phyloP scores from a whole-genome alignment of 2,113 vertebrate genomes.

The Nesogale talazaci region DNA sequence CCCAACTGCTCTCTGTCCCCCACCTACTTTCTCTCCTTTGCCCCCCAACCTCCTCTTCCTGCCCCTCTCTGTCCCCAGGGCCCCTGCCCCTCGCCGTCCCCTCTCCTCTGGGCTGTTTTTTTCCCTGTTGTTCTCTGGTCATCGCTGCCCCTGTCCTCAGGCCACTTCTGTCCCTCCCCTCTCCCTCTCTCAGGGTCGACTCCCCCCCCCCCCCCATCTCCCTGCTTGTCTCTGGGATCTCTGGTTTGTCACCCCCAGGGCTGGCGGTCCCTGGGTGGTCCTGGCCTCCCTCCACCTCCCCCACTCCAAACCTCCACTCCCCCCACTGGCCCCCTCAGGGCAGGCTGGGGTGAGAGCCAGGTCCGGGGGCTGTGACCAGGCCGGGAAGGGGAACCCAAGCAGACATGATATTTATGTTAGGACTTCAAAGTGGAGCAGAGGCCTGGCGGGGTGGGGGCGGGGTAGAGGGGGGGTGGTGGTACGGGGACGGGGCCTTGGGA shows the following conservation, averaged over 20 bases:
- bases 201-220: not conserved
- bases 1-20: not conserved
- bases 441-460: not conserved
- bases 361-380: slow-evolving; percentile 73
- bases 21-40: not conserved
- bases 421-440: slow-evolving; percentile 78
- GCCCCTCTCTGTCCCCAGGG: not conserved
- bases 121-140: not conserved
- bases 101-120: not conserved
- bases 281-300: not conserved
- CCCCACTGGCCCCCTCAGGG: not conserved
- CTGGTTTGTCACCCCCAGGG: not conserved
- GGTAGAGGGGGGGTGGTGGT: not conserved
- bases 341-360: slow-evolving; percentile 71
- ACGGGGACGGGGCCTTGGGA: not conserved
- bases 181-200: not conserved
- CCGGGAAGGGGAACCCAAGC: slow-evolving; percentile 68
- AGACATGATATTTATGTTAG: slow-evolving; percentile 81
- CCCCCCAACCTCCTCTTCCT: not conserved
- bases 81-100: too few species aligned
- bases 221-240: not conserved
- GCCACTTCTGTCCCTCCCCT: not conserved
- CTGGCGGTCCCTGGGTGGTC: slow-evolving; percentile 71
- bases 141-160: not conserved
- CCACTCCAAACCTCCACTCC: not conserved